Evolutionary conservation across 2,888 invertebrate genomes (phyloP).

Genomic region (Leucozona laternaria): DNA sequence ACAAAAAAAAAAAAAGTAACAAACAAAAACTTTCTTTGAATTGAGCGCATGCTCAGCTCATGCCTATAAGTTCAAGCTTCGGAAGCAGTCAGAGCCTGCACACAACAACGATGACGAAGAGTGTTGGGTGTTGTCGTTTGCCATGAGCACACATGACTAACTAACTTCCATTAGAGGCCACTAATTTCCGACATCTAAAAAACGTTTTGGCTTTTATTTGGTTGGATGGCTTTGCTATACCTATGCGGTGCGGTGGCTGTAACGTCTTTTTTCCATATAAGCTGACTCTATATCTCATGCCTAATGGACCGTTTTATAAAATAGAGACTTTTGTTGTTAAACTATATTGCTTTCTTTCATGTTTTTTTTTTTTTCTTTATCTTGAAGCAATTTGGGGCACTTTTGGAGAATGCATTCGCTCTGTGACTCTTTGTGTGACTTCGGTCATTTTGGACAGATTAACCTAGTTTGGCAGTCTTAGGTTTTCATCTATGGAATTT

Average conservation of each 20-base stretch:
- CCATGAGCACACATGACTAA: constrained; percentile 45
- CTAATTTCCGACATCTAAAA: constrained; percentile 57
- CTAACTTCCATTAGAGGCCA: constrained; percentile 53
- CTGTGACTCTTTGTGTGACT: constrained; percentile 6
- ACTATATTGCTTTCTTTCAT: constrained; percentile 11
- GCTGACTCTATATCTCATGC: neutral
- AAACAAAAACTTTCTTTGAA: constrained; percentile 31
- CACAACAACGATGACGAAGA: neutral
- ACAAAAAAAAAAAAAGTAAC: neutral
- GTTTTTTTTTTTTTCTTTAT: neutral
- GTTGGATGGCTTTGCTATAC: constrained; percentile 3
- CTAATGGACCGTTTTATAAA: constrained; percentile 30
- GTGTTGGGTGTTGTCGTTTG: constrained; percentile 53
- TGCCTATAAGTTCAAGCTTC: constrained; percentile 18
- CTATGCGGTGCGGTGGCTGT: neutral
- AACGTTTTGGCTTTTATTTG: constrained; percentile 35
- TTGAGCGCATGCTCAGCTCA: constrained; percentile 11
- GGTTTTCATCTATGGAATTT: constrained; percentile 6
- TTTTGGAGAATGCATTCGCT: constrained; percentile 12
- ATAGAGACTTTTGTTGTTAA: constrained; percentile 13
- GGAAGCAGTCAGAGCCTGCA: neutral
- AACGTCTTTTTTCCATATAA: neutral
- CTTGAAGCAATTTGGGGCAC: constrained; percentile 25
- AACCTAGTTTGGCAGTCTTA: constrained; percentile 47
- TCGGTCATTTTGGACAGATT: constrained; percentile 62